Base-by-base conservation (phyloP, 2,888 invertebrate species). In the Meta bourneti region DNA sequence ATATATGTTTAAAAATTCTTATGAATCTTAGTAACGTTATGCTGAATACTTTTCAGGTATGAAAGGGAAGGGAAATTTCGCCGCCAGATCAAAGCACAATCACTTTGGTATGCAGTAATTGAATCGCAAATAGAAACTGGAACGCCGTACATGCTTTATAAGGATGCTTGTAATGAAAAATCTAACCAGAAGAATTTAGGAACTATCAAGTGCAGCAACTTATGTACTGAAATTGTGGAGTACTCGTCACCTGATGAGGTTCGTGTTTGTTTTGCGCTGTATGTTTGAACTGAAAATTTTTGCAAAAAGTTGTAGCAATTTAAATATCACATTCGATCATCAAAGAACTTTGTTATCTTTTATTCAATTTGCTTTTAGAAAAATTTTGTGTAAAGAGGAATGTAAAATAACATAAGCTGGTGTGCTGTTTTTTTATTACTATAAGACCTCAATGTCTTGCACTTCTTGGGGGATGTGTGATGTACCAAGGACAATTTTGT, bases 131-230 rank as follows among this genome's bases (percentile, higher is more conserved):
- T 98, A 5, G 99, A 99, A 96, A 99, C 99, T 1, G 99, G 99
- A 16, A 98, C 98, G 6, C 99, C 99, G 0, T 99, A 98, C 95
- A 99, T 99, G 98, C 95, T 98, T 0, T 98, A 98, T 94, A 98
- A 98, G 95, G 99, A 99, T 95, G 96, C 98, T 6, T 99, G 99
- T 94, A 99, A 99, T 94, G 95, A 97, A 0, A 99, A 99, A 95
- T 98, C 98, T 92, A 99, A 99, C 95, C 99, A 99, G 94, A 97
- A 99, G 95, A 99, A 99, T 95, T 95, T 99, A 90, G 99, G 99
- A 16, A 99, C 99, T 0, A 99, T 99, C 93, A 99, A 98, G 95
- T 98, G 99, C 95, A 98, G 98, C 94, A 99, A 99, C 95, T 96
- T 99, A 70, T 99, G 99, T 95, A 99, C 99, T 0, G 99, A 99